Evolutionary conservation across 2,888 invertebrate species (phyloP), one percentile per base, ranked within the genome.

Genomic region (Meandrusa payeni): DNA sequence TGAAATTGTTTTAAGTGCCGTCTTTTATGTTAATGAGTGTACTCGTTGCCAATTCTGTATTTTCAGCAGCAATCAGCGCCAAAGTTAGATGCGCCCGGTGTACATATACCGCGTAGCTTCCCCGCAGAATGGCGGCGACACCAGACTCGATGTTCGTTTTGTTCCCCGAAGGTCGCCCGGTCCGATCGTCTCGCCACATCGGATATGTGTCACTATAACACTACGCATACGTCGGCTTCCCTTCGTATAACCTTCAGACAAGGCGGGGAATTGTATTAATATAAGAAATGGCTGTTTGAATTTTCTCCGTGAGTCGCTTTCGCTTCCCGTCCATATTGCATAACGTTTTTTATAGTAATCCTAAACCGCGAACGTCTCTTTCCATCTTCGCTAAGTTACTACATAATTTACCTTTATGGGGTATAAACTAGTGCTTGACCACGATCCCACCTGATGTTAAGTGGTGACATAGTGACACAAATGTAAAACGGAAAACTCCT

Each of bases 191-290:
- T 70, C 69, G 65, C 64, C 65, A 63, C 70, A 64, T 76, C 73
- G 69, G 74, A 81, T 83, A 77, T 83, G 80, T 85, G 82, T 82
- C 83, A 85, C 81, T 82, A 80, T 76, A 75, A 68, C 79, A 76
- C 73, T 71, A 76, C 55, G 59, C 64, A 69, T 69, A 65, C 65
- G 66, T 64, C 63, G 66, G 62, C 70, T 62, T 66, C 65, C 64
- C 65, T 64, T 55, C 63, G 48, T 61, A 54, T 60, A 57, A 66
- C 69, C 67, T 69, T 60, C 57, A 57, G 54, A 34, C 63, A 60
- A 70, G 60, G 61, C 63, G 54, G 54, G 49, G 52, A 51, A 51
- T 52, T 52, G 52, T 50, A 56, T 56, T 56, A 51, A 56, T 56
- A 57, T 50, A 46, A 52, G 54, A 55, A 48, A 45, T 52, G 46